A percentile compares a stretch with the other conserved stretches of the same genome.
phyloP scores from a whole-genome alignment of 2,113 vertebrate genomes.

The Scalopus aquaticus region DNA sequence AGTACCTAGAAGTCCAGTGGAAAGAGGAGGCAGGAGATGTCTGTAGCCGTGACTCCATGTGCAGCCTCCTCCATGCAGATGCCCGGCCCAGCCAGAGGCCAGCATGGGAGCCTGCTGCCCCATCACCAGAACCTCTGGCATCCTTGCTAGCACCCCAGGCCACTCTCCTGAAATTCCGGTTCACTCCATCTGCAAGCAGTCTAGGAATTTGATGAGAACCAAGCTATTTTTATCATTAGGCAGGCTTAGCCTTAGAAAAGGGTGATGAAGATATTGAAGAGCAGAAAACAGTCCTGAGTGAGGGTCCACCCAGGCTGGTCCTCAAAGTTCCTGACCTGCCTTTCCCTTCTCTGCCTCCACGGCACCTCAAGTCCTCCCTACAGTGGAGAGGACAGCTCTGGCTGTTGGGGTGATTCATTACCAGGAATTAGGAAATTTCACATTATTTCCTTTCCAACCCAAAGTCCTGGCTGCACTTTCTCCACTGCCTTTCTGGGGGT shows the following conservation, averaged over 20 bases:
- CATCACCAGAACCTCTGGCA: background rate
- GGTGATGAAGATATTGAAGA: background rate
- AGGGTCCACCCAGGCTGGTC: too few species aligned
- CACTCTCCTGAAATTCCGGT: background rate
- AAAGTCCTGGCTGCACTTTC: background rate
- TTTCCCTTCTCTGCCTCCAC: background rate
- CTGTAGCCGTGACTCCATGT: rapidly evolving
- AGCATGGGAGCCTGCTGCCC: background rate
- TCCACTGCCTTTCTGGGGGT: background rate
- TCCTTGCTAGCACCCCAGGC: background rate
- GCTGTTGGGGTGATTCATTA: background rate
- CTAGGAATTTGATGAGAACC: background rate
- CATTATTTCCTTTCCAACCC: background rate
- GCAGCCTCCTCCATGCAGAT: background rate
- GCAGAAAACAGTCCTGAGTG: too few species aligned
- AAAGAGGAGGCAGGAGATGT: background rate
- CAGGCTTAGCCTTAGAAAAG: background rate
- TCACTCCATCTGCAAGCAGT: background rate
- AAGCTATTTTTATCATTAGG: background rate
- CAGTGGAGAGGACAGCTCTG: background rate
- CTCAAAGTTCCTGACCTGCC: background rate
- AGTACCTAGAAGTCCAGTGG: background rate
- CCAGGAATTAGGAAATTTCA: background rate
- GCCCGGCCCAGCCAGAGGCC: too few species aligned
- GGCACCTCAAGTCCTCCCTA: background rate